phyloP scores from a whole-genome alignment of 2,113 vertebrate genomes.

The Toxostoma redivivum region DNA sequence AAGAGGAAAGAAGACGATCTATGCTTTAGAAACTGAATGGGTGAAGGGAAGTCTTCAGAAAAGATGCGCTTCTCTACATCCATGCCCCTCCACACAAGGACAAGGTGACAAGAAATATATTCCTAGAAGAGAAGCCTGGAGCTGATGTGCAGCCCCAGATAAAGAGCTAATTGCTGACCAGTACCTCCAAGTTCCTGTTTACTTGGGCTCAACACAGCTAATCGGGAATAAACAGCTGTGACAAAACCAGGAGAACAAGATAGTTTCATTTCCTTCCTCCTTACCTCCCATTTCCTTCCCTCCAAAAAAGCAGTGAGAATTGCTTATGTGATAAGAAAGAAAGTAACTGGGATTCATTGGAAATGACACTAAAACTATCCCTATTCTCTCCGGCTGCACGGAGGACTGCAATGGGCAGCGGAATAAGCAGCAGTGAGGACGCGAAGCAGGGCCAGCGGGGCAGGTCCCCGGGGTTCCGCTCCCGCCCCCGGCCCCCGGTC shows the following conservation, averaged over 20 bases:
- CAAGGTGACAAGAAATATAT: neutral
- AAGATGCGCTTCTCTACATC: neutral
- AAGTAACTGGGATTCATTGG: neutral
- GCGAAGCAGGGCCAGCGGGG: neutral
- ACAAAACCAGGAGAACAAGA: neutral
- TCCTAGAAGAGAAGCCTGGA: neutral
- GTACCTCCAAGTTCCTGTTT: neutral
- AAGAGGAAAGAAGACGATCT: neutral
- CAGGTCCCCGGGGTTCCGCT: neutral
- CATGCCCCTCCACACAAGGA: neutral
- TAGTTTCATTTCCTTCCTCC: constrained; percentile 19
- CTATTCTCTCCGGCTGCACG: too few species aligned
- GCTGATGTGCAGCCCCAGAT: neutral
- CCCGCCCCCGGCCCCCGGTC: too few species aligned
- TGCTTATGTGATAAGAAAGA: neutral
- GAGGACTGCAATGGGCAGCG: rapidly evolving
- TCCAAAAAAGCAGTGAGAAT: neutral
- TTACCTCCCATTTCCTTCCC: constrained; percentile 25
- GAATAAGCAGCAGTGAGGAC: rapidly evolving
- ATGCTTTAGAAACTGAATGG: neutral
- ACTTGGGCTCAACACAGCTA: neutral
- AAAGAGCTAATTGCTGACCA: neutral
- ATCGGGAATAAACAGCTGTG: neutral
- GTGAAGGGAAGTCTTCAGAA: neutral
- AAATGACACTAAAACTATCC: neutral